These are phyloP conservation scores for Stegodyphus mimosarum DNA, from an alignment of 1,140 invertebrate species.

Conservation along the genomic window DNA sequence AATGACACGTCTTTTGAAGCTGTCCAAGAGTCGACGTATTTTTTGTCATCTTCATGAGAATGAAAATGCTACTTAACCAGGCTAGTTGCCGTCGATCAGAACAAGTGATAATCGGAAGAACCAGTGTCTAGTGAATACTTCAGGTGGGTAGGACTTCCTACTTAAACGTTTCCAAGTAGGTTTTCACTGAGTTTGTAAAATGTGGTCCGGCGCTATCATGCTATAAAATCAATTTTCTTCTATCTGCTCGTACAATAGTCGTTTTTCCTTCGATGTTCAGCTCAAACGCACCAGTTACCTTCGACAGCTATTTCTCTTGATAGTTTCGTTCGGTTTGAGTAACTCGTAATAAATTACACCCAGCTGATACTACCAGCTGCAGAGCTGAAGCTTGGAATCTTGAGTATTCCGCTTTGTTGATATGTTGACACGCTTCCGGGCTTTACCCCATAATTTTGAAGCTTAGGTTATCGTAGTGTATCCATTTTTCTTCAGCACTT, in stretches of 20 bases:
- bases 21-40: constrained; percentile 10
- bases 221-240: constrained; percentile 49
- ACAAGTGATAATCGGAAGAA: constrained; percentile 56
- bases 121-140: constrained; percentile 53
- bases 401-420: constrained; percentile 11
- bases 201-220: constrained; percentile 49
- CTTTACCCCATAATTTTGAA: background rate
- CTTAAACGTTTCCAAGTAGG: constrained; percentile 16
- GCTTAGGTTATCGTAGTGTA: background rate
- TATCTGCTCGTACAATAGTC: background rate
- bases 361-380: constrained; percentile 34
- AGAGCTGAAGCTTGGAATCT: constrained; percentile 39
- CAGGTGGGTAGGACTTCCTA: constrained; percentile 55
- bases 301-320: constrained; percentile 12
- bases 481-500: constrained; percentile 13
- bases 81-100: constrained; percentile 39
- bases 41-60: constrained; percentile 8
- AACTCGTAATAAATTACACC: constrained; percentile 52
- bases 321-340: constrained; percentile 51
- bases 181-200: constrained; percentile 36
- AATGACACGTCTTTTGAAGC: constrained; percentile 12
- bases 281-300: constrained; percentile 28
- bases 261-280: constrained; percentile 5
- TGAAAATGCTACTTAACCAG: constrained; percentile 28
- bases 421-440: background rate